Percentiles rank a stretch among this genome's conserved stretches.
These are phyloP conservation scores for Atta texana DNA, from an alignment of 1,140 invertebrate species.

Conservation along the genomic window DNA sequence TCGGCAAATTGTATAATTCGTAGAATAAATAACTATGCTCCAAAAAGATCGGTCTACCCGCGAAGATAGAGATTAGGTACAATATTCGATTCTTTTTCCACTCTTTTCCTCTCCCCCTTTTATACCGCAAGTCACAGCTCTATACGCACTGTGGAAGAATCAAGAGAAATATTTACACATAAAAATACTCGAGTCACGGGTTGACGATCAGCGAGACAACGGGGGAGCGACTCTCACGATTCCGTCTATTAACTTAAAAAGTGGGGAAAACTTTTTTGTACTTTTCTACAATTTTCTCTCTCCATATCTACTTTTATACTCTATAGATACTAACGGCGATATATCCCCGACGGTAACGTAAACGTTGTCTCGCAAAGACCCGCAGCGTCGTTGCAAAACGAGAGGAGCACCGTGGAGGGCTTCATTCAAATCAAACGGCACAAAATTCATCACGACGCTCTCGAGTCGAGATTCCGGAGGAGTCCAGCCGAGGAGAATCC, in stretches of 20 bases:
- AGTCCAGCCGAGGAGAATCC: slow-evolving; percentile 34
- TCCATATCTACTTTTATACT: slow-evolving; percentile 69
- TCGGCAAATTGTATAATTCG: slow-evolving; percentile 63
- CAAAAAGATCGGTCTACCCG: slow-evolving; percentile 59
- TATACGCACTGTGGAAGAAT: slow-evolving; percentile 68
- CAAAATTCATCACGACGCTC: slow-evolving; percentile 58
- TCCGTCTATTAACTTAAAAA: slow-evolving; percentile 75
- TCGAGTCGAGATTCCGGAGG: slow-evolving; percentile 14
- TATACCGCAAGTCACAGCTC: slow-evolving; percentile 52
- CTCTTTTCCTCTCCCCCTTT: background rate
- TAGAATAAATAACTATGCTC: slow-evolving; percentile 79
- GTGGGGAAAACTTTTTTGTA: slow-evolving; percentile 80
- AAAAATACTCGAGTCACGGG: slow-evolving; percentile 49
- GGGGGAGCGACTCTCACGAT: slow-evolving; percentile 68
- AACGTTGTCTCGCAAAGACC: slow-evolving; percentile 37
- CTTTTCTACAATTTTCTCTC: slow-evolving; percentile 81
- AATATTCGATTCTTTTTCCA: slow-evolving; percentile 69
- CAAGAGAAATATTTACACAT: slow-evolving; percentile 59
- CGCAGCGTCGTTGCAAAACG: slow-evolving; percentile 42
- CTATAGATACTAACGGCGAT: slow-evolving; percentile 72
- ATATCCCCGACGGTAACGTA: slow-evolving; percentile 56
- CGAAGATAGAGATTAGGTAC: slow-evolving; percentile 73
- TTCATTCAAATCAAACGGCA: slow-evolving; percentile 67
- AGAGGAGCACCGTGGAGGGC: slow-evolving; percentile 38
- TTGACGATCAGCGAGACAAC: slow-evolving; percentile 54